Base-by-base conservation (phyloP, 2,888 invertebrate genomes). In the Hydriomena furcata region DNA sequence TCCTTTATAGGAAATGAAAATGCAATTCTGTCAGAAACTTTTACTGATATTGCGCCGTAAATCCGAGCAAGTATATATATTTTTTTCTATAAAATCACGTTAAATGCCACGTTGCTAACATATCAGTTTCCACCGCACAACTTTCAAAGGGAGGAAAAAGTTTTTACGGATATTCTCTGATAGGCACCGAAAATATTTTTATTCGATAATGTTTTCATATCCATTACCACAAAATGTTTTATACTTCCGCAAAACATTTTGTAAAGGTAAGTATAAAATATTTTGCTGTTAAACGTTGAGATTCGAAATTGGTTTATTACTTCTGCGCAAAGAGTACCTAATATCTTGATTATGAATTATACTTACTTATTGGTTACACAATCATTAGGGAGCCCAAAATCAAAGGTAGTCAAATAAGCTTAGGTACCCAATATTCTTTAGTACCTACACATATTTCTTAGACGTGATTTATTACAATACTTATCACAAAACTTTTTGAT, bases 251-350 rank as follows among this genome's bases (percentile, higher is more conserved):
- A n/a, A n/a, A n/a, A n/a, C n/a, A n/a, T n/a, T n/a, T n/a, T n/a
- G n/a, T n/a, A n/a, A n/a, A n/a, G n/a, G n/a, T n/a, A n/a, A n/a
- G n/a, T 40, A 23, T 46, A 35, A 51, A 46, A 53, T 53, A 27
- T 49, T 44, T 45, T 10, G 30, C 10, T 37, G 35, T 36, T 25
- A 43, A 46, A 45, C 35, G 40, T 48, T 49, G 40, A 44, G 46
- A 51, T 55, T 51, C 23, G 41, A 47, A 44, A 52, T 50, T 44
- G 54, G 52, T 54, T 41, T 46, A 57, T 35, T 28, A 32, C n/a
- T n/a, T 13, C 24, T 34, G 32, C 27, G 38, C 5, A 24, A 31
- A 10, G 28, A 38, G 28, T 12, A 7, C 12, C 10, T 3, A 10
- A n/a, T 17, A 17, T 17, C 17, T 17, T 4, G 17, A 3, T 17